Evolutionary conservation across 2,888 invertebrate species (phyloP).

Genomic region (Drosophila prolongata): DNA sequence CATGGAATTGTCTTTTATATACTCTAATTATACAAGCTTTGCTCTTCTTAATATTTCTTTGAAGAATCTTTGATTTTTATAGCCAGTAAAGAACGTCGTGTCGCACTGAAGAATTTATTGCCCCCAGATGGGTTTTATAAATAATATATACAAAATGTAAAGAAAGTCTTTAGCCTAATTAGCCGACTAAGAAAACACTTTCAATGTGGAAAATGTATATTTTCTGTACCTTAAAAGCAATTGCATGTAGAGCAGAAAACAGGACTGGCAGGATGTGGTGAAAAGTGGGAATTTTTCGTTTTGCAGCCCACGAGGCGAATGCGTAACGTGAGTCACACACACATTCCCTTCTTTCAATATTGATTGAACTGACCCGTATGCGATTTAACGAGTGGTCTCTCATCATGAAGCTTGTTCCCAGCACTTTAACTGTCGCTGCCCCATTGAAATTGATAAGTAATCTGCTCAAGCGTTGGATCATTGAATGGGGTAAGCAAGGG

Average conservation of each 20-base stretch:
- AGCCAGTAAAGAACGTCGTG: no score
- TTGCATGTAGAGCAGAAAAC: background rate
- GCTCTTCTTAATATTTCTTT: background rate
- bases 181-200: no score
- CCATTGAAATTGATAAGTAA: constrained; percentile 40
- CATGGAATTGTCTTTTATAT: background rate
- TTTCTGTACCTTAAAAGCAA: background rate
- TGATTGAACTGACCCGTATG: constrained; percentile 33
- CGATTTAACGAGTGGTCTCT: constrained; percentile 18
- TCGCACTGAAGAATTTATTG: no score
- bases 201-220: no score
- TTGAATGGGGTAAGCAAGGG: background rate
- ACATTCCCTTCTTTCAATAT: constrained; percentile 12
- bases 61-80: background rate
- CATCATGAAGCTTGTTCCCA: constrained; percentile 14
- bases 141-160: no score
- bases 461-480: constrained; percentile 30
- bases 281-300: constrained; percentile 2
- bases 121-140: no score
- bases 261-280: background rate
- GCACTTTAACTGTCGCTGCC: constrained; percentile 25
- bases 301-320: constrained; percentile 30
- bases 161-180: no score
- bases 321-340: constrained; percentile 23
- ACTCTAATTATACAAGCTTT: background rate